Base-by-base conservation (phyloP, 2,797 vertebrate genomes). In the Megalops cyprinoides region DNA sequence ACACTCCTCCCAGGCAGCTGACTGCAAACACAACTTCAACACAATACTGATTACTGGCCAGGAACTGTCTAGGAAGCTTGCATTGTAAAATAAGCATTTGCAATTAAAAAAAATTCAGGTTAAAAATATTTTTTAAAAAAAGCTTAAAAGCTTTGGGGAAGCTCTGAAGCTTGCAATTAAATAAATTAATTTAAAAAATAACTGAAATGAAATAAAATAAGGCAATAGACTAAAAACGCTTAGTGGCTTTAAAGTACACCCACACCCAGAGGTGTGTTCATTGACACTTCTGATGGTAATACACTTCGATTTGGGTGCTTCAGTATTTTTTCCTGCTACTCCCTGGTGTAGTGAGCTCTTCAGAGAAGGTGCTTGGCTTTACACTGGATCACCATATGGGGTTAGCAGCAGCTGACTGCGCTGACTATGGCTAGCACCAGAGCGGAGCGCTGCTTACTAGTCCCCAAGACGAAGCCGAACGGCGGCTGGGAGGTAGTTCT, bases 161-260 rank as follows among this genome's bases (percentile, higher is more conserved):
- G 71, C 51, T 81, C 76, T 46, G 34, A 75, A 42, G 44, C 79
- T 37, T 75, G 56, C 10, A 37, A 67, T 39, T 39, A 74, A 74
- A 55, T 39, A 76, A 53, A 60, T 28, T n/a, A n/a, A n/a, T n/a
- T n/a, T n/a, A 15, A 42, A 73, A 71, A 74, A 44, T 48, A 39
- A 74, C 34, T 80, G 37, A 28, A 75, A 80, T 74, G 0, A 80
- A 81, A 80, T 80, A 20, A 80, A 81, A 81, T 75, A 74, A 75
- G 39, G 79, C 73, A 65, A 75, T 46, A 62, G 56, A 79, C 58
- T 75, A 76, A 65, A 76, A 75, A 75, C 56, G 73, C 62, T 5
- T 25, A 81, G 65, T 49, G 79, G 71, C 15, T 60, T 73, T 10
- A n/a, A 48, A 23, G 25, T 39, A 74, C 53, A 28, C 12, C 44